Base-by-base conservation (phyloP, 53 echinoderm and acorn worm species). In the Glandiceps talaboti region DNA sequence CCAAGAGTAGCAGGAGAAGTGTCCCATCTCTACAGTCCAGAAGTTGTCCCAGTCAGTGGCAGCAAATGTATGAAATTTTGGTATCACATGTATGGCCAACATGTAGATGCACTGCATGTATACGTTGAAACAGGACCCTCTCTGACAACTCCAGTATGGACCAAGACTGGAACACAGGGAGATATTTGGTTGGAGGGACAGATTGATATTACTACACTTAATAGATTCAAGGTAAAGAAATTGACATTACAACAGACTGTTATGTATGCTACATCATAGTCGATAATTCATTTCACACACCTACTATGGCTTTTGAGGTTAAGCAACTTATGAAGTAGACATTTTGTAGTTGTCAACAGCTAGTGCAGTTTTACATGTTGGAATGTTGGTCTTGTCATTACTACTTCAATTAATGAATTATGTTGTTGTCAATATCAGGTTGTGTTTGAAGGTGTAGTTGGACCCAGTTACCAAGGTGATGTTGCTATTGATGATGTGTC, bases 401-500 rank as follows among this genome's bases (percentile, higher is more conserved):
- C n/a, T n/a, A n/a, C n/a, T 73, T 14, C 26, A 26, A 73, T 26
- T 73, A 30, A 30, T 80, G 1, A 29, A 0, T 28, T 1, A 30
- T 25, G 0, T 32, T 28, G 64, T 77, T 27, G 73, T 27, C 1
- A 81, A 73, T 28, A 1, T 30, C 64, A 93, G 93, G 85, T 93
- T 31, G 83, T 88, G 12, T 88, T 90, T 79, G 90, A 90, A 78
- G 93, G 79, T 14, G 33, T 73, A 0, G 81, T 90, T 79, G 93
- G 88, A 74, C 14, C 28, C 0, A 83, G 90, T 29, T 86, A 80
- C 77, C 32, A 81, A 33, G 90, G 93, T 28, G 90, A 90, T 75
- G 90, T 93, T 14, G 93, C 93, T 25, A 29, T 93, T 26, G 93
- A 93, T 74, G 93, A 93, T 79, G 86, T 93, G 75, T 31, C 81